Evolutionary conservation across 2,888 invertebrate species (phyloP).

Genomic region (Pseudanteris insignis): DNA sequence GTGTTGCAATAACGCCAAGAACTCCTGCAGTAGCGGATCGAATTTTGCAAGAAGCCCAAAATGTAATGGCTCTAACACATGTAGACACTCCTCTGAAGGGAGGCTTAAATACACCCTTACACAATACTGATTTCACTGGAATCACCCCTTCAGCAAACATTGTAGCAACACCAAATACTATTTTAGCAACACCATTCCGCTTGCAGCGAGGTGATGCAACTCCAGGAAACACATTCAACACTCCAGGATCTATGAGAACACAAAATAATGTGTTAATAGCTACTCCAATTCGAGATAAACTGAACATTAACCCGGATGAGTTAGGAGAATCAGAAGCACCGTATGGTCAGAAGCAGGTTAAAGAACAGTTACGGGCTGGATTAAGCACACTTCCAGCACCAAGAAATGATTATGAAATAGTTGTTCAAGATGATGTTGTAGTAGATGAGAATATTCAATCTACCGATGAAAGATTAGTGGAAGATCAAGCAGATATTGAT

Average conservation of each 20-base stretch:
- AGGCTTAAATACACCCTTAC: constrained; percentile 92
- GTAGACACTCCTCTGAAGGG: constrained; percentile 97
- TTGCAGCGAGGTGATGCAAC: constrained; percentile 75
- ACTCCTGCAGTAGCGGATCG: constrained; percentile 88
- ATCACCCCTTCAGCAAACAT: constrained; percentile 78
- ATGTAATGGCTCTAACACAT: constrained; percentile 97
- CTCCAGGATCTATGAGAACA: constrained; percentile 72
- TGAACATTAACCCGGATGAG: constrained; percentile 94
- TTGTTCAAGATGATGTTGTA: constrained; percentile 87
- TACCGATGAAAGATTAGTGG: constrained; percentile 66
- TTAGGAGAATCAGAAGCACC: constrained; percentile 78
- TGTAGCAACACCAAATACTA: constrained; percentile 88
- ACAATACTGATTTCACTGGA: constrained; percentile 88
- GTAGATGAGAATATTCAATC: constrained; percentile 66
- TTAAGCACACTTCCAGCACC: constrained; percentile 87
- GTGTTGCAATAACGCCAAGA: constrained; percentile 77
- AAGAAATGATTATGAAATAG: constrained; percentile 98
- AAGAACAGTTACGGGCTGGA: constrained; percentile 80
- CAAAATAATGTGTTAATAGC: constrained; percentile 68
- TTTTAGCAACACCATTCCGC: constrained; percentile 87
- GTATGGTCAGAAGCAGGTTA: constrained; percentile 75
- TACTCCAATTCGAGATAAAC: constrained; percentile 88
- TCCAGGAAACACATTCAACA: constrained; percentile 62
- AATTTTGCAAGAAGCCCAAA: constrained; percentile 94
- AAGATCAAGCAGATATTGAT: constrained; percentile 90